These are phyloP conservation scores for Augiades crinisus DNA, from an alignment of 2,888 invertebrate species.

Conservation along the genomic window DNA sequence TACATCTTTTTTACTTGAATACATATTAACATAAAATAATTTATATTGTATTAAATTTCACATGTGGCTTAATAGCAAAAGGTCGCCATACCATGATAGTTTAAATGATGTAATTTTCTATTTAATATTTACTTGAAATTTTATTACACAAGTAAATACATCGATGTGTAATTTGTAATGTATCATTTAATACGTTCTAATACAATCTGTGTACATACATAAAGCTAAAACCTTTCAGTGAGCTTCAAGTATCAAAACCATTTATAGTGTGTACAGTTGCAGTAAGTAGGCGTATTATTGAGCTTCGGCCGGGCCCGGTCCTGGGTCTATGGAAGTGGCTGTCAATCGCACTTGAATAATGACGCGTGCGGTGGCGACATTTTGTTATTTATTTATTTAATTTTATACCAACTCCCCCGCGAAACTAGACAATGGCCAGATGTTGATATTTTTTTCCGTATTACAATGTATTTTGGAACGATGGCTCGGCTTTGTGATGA, in stretches of 20 bases:
- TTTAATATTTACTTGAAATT: too few relatives aligned
- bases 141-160: too few relatives aligned
- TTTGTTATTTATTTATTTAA: slow-evolving; percentile 75
- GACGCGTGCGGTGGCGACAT: slow-evolving; percentile 77
- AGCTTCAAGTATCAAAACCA: slow-evolving; percentile 46
- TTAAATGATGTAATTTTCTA: too few relatives aligned
- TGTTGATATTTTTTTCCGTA: slow-evolving; percentile 74
- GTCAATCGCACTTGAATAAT: slow-evolving; percentile 79
- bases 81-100: too few relatives aligned
- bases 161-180: too few relatives aligned
- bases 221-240: not conserved
- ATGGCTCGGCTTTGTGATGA: slow-evolving; percentile 52
- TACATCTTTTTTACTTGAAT: too few relatives aligned
- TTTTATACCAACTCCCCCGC: slow-evolving; percentile 66
- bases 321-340: slow-evolving; percentile 66
- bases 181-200: too few relatives aligned
- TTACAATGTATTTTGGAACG: slow-evolving; percentile 75
- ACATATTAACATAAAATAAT: too few relatives aligned
- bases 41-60: too few relatives aligned
- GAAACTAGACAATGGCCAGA: slow-evolving; percentile 72
- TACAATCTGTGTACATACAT: too few relatives aligned
- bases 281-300: slow-evolving; percentile 79
- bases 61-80: too few relatives aligned
- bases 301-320: slow-evolving; percentile 40
- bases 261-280: slow-evolving; percentile 47